Base-by-base conservation (phyloP, 1,140 invertebrate genomes). In the Macrocentrus cingulum region DNA sequence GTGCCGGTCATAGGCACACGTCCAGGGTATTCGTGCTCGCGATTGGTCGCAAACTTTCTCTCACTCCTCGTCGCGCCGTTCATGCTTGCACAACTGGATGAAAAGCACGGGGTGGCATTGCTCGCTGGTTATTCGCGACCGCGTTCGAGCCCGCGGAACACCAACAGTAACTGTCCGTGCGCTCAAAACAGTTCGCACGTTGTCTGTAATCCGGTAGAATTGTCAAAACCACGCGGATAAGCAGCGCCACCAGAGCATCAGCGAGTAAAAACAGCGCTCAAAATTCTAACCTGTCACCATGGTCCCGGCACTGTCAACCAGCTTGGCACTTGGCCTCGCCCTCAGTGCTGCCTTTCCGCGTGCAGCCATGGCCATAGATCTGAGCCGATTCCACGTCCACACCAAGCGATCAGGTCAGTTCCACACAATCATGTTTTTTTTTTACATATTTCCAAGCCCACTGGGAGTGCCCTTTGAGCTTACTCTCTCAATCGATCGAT, bases 391-490 rank as follows among this genome's bases (percentile, higher is more conserved):
- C 53, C 88, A 88, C 66, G 65, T 82, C 45, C 83, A 81, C 66
- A 79, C 83, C 23, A 88, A 88, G 68, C 79, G 86, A 61, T 83
- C 84, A 66, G 86, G 87, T 88, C 66, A 84, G 83, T 74, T 7
- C 53, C 0, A 32, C 2, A 55, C 34, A 16, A 29, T 45, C 22
- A 15, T 45, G 2, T n/a, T n/a, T 58, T 58, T 50, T 52, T 51
- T 48, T 34, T 25, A 11, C 32, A 42, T 18, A 42, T 54, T 32
- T 13, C 11, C 22, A 13, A 18, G 11, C 18, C 23, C 44, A 15
- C 51, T 62, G 61, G 61, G 61, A 62, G 61, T 59, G 61, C 61
- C 61, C 56, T 62, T 62, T 51, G 39, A 32, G 46, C 34, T 49
- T 15, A 41, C 23, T 29, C 49, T 48, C 39, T 59, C 56, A 20